Conservation (phyloP, 2,797 vertebrate species). For the Rhabdomys pumilio region DNA sequence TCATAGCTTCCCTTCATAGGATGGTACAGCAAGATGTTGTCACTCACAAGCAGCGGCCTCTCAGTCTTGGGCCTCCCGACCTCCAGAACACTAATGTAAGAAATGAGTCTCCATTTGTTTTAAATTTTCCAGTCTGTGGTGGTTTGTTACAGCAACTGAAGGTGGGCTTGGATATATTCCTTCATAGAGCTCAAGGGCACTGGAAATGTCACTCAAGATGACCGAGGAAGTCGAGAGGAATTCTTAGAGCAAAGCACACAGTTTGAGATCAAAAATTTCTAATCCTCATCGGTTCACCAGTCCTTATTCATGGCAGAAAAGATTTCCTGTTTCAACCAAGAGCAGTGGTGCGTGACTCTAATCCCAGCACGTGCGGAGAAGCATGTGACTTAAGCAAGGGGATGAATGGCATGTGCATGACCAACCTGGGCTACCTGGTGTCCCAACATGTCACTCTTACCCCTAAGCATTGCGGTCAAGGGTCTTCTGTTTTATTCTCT, state of each 20-base stretch:
- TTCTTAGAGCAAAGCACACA: neutral
- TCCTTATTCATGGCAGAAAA: conserved; percentile 6
- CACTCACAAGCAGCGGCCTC: no score
- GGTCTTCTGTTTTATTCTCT: neutral
- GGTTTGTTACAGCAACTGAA: neutral
- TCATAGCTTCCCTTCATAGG: no score
- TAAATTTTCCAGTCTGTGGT: neutral
- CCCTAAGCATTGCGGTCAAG: neutral
- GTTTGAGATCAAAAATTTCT: neutral
- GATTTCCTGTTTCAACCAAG: neutral
- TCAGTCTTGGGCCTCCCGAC: neutral
- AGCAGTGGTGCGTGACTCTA: neutral
- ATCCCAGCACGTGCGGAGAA: neutral
- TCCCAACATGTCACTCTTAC: neutral
- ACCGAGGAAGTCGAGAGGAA: neutral
- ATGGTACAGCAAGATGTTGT: neutral
- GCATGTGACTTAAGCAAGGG: neutral
- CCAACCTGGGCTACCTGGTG: neutral
- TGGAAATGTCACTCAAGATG: neutral
- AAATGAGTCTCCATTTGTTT: neutral
- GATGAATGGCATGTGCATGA: neutral
- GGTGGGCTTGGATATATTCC: no score
- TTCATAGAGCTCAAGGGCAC: neutral
- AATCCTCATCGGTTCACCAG: neutral
- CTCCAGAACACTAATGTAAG: neutral